phyloP scores from a whole-genome alignment of 2,888 invertebrate species.

The Abscondita cerata region DNA sequence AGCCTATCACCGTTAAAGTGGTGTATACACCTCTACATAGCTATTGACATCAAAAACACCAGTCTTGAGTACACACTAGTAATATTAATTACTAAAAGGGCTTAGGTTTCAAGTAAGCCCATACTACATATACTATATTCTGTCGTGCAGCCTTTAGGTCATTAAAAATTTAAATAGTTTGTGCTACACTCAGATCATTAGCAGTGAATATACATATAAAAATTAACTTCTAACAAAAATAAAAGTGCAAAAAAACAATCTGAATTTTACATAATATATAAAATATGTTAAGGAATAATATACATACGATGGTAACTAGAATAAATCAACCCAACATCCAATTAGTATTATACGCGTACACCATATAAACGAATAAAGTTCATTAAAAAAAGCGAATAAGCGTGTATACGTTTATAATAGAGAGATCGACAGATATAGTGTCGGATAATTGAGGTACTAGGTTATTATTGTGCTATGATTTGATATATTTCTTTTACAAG shows the following conservation, averaged over 20 bases:
- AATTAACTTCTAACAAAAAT: constrained; percentile 12
- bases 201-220: constrained; percentile 18
- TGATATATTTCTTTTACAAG: constrained; percentile 19
- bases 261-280: constrained; percentile 15
- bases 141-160: constrained; percentile 57
- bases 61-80: constrained; percentile 59
- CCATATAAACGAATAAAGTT: constrained; percentile 20
- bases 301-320: constrained; percentile 52
- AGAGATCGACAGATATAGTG: constrained; percentile 44
- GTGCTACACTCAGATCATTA: constrained; percentile 44
- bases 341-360: constrained; percentile 28
- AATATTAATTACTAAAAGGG: constrained; percentile 45
- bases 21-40: constrained; percentile 51
- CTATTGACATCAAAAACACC: constrained; percentile 59
- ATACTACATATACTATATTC: constrained; percentile 34
- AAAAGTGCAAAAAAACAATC: constrained; percentile 7
- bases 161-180: constrained; percentile 51
- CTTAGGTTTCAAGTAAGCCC: constrained; percentile 11
- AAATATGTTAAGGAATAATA: constrained; percentile 27
- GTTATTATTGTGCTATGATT: constrained; percentile 42
- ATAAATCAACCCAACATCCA: constrained; percentile 50
- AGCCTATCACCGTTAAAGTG: constrained; percentile 57
- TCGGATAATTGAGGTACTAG: constrained; percentile 39
- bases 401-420: constrained; percentile 16
- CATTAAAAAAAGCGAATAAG: constrained; percentile 16